Percentiles rank a stretch among this genome's conserved stretches.
These are phyloP conservation scores for Darwinula stevensoni DNA, from an alignment of 2,888 invertebrate genomes.

Conservation along the genomic window DNA sequence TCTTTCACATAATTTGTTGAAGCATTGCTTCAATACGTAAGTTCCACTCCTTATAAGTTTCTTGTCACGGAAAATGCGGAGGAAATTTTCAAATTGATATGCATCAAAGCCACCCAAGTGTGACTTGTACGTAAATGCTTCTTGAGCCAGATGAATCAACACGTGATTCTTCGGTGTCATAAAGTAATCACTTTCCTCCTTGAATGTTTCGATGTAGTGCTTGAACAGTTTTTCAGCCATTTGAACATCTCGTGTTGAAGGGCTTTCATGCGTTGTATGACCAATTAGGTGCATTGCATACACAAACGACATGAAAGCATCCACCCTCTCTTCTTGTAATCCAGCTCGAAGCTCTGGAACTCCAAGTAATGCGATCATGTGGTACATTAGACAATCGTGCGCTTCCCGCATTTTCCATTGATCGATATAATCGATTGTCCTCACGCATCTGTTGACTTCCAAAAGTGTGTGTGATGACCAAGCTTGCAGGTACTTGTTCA, in stretches of 20 bases:
- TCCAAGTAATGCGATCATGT: conserved; percentile 2
- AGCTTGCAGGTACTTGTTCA: conserved; percentile 2
- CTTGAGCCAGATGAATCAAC: conserved; percentile 2
- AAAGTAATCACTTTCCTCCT: conserved; percentile 2
- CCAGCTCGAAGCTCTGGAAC: conserved; percentile 2
- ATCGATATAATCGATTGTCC: conserved; percentile 2
- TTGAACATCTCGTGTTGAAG: conserved; percentile 2
- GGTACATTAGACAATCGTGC: conserved; percentile 2
- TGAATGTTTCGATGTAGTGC: conserved; percentile 2
- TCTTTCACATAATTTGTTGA: conserved; percentile 2
- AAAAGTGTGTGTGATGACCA: conserved; percentile 2
- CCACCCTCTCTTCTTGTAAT: conserved; percentile 2
- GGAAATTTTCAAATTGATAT: conserved; percentile 2
- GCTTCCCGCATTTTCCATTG: conserved; percentile 2
- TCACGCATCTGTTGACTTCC: conserved; percentile 2
- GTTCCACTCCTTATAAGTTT: conserved; percentile 2
- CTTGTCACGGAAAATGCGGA: conserved; percentile 2
- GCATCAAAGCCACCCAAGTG: conserved; percentile 2
- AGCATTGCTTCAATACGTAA: conserved; percentile 2
- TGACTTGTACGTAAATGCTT: conserved; percentile 2
- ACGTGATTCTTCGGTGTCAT: conserved; percentile 2
- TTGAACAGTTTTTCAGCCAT: conserved; percentile 2
- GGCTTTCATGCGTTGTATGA: conserved; percentile 2
- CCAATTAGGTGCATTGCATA: conserved; percentile 2
- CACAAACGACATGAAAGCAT: conserved; percentile 2